Conservation (phyloP, 2,797 vertebrate genomes). For the Gadopsis bispinosus region DNA sequence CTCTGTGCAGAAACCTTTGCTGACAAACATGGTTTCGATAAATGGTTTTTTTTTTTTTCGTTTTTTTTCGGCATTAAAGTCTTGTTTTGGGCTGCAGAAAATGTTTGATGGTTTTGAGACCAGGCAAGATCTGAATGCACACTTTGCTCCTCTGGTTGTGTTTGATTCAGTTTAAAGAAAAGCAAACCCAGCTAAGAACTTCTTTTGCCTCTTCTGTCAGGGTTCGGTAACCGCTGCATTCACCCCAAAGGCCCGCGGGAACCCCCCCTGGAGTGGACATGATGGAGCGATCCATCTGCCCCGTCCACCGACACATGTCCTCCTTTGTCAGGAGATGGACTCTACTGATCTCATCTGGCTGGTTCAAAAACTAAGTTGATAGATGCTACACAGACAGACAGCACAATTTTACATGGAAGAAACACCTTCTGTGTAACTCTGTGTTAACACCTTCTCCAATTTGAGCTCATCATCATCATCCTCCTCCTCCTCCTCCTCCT, state of each 20-base stretch:
- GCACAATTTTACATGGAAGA: slow-evolving; percentile 66
- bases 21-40: slow-evolving; percentile 49
- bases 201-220: slow-evolving; percentile 73
- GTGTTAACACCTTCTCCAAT: slow-evolving; percentile 43
- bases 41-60: slow-evolving; percentile 8
- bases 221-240: slow-evolving; percentile 91
- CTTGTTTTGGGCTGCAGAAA: slow-evolving; percentile 33
- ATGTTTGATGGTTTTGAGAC: slow-evolving; percentile 22
- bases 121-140: not conserved
- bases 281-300: slow-evolving; percentile 75
- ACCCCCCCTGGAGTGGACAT: slow-evolving; percentile 94
- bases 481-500: slow-evolving; percentile 28
- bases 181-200: slow-evolving; percentile 23
- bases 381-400: slow-evolving; percentile 54
- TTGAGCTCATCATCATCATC: slow-evolving; percentile 28
- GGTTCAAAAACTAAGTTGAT: slow-evolving; percentile 61
- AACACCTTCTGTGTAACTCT: slow-evolving; percentile 59
- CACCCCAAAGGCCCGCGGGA: slow-evolving; percentile 93
- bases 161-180: slow-evolving; percentile 13
- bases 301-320: slow-evolving; percentile 36
- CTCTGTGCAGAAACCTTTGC: slow-evolving; percentile 27
- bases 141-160: not conserved
- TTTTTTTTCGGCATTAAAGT: not conserved
- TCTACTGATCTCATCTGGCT: slow-evolving; percentile 57
- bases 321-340: slow-evolving; percentile 54